phyloP scores from a whole-genome alignment of 1,140 invertebrate species.

The Aphelenchoides besseyi region DNA sequence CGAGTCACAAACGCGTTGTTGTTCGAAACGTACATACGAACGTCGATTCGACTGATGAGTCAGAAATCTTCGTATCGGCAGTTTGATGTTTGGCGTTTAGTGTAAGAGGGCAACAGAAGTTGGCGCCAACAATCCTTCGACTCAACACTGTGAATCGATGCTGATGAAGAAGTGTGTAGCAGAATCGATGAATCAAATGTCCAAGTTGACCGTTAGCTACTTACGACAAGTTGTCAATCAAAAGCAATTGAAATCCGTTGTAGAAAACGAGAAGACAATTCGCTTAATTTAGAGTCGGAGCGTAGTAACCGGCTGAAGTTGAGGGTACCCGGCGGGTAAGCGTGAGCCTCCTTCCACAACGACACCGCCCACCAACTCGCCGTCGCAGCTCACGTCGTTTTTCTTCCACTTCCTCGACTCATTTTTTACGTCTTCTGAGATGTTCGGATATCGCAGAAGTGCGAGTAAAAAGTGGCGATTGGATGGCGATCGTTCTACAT shows the following conservation, averaged over 20 bases:
- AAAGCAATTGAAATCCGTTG: not conserved
- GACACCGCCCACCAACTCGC: not conserved
- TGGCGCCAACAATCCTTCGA: too few relatives aligned
- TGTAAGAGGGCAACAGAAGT: too few relatives aligned
- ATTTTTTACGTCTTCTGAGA: not conserved
- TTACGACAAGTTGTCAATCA: not conserved
- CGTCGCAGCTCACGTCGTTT: constrained; percentile 2
- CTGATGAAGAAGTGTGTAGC: too few relatives aligned
- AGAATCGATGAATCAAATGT: not conserved
- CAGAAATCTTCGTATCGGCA: too few relatives aligned
- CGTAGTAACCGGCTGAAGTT: not conserved
- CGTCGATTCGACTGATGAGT: too few relatives aligned
- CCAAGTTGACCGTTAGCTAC: not conserved
- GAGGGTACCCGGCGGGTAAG: not conserved
- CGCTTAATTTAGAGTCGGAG: constrained; percentile 2
- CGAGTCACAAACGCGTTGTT: not conserved
- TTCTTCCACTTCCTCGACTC: not conserved
- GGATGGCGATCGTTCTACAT: not conserved
- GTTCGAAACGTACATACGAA: too few relatives aligned
- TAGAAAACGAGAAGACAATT: constrained; percentile 3
- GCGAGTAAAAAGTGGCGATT: not conserved
- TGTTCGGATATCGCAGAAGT: not conserved
- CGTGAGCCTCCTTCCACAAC: not conserved
- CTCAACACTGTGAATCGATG: too few relatives aligned
- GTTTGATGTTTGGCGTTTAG: too few relatives aligned